Evolutionary conservation across 64 coral and sea anemone species (phyloP), one percentile per base, ranked within the genome.

Genomic region (Dendronephthya gigantea): DNA sequence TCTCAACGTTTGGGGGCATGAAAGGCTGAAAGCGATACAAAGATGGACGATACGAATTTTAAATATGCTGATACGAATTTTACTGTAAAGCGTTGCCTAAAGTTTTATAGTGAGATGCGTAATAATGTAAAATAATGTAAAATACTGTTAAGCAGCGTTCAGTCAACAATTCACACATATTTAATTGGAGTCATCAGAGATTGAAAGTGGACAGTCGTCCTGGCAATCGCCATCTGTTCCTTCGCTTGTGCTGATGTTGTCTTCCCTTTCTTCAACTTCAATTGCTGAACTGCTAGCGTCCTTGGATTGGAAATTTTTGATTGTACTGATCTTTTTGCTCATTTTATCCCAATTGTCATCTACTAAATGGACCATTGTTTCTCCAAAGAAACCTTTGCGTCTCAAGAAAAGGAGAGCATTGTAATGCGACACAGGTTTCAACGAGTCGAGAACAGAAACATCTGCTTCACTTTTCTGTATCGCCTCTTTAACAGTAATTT

Each of bases 371-470:
- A 62, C 50, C 56, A 86, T 49, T 49, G 2, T 38, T 62, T 62
- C 37, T 62, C 66, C 50, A 55, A 86, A 86, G 66, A 86, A 45
- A 68, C 25, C 56, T 62, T 86, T 68, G 56, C 41, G 56, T 86
- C 84, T 86, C 66, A 70, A 37, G 84, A 86, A 70, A 86, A 86
- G 50, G 55, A 68, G 33, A 86, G 85, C 23, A 86, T 86, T 86
- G 85, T 86, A 86, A 86, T 86, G 85, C 59, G 85, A 86, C 68
- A 66, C 68, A 39, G 85, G 85, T 48, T 86, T 86, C 85, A 86
- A 85, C 62, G 62, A 40, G 59, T 49, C 56, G 33, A 86, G 47
- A 28, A 84, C 83, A 84, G 83, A 84, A 45, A 84, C 39, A 28
- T 84, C 83, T 84, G 83, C 83, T 86, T 86, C 84, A 65, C 68